A percentile compares a stretch with the other conserved stretches of the same genome.
Conservation (phyloP, 1,140 invertebrate genomes). For the Drosophila pruinosa region DNA sequence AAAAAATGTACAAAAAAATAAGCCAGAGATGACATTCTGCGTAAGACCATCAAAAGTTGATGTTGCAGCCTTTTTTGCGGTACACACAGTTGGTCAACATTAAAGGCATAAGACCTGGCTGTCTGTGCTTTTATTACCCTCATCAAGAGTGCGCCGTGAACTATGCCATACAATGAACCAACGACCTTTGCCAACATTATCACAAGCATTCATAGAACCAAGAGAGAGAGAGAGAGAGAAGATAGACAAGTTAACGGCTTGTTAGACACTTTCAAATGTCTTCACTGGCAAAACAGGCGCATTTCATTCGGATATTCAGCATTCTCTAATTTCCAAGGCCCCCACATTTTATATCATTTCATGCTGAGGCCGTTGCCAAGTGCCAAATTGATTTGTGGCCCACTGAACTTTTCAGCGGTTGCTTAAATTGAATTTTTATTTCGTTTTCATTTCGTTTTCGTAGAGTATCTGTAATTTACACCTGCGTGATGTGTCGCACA, state of each 20-base stretch:
- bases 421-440: conserved; percentile 55
- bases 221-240: not conserved
- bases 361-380: conserved; percentile 26
- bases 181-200: conserved; percentile 55
- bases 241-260: not conserved
- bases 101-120: conserved; percentile 4
- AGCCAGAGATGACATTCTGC: conserved; percentile 49
- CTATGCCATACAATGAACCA: not conserved
- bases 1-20: conserved; percentile 38
- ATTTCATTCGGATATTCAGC: not conserved
- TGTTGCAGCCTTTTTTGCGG: not conserved
- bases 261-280: not conserved
- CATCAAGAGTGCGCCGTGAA: conserved; percentile 39
- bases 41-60: conserved; percentile 37
- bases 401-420: conserved; percentile 40
- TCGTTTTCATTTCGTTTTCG: conserved; percentile 2
- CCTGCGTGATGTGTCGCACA: not conserved
- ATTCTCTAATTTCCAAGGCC: not conserved
- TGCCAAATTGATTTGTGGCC: conserved; percentile 70
- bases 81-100: conserved; percentile 8
- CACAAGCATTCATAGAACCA: not conserved
- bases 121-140: conserved; percentile 57
- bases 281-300: not conserved
- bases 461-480: conserved; percentile 18
- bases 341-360: conserved; percentile 6